Percentiles rank a stretch among this genome's conserved stretches.
These are phyloP conservation scores for Hymenochirus boettgeri DNA, from an alignment of 2,113 vertebrate genomes.

Conservation along the genomic window DNA sequence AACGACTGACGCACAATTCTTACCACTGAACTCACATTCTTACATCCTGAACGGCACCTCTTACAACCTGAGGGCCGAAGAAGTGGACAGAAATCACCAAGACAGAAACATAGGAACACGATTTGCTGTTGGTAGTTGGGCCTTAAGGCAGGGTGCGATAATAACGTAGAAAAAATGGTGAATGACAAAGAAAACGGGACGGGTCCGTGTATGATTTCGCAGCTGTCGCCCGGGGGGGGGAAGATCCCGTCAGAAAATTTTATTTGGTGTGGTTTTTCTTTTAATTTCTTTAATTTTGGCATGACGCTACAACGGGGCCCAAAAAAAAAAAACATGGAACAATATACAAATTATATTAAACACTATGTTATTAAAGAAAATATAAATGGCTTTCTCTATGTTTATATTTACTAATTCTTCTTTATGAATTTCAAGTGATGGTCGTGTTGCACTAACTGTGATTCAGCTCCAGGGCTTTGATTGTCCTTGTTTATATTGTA, in stretches of 20 bases:
- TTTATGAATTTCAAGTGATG: conserved; percentile 98
- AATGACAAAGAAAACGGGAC: conserved; percentile 87
- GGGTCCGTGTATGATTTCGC: no score
- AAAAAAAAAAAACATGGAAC: conserved; percentile 98
- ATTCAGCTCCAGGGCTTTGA: conserved; percentile 98
- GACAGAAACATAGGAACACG: conserved; percentile 85
- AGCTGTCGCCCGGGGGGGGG: no score
- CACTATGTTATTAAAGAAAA: conserved; percentile 99
- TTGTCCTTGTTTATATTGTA: no score
- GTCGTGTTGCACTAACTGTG: conserved; percentile 89
- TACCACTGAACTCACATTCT: no score
- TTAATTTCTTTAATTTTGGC: conserved; percentile 83
- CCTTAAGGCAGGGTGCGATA: conserved; percentile 95
- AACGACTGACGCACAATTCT: no score
- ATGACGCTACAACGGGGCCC: conserved; percentile 99
- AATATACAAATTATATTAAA: conserved; percentile 99
- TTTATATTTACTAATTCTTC: conserved; percentile 99
- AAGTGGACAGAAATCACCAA: no score
- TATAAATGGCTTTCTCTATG: conserved; percentile 99
- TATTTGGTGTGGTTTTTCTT: conserved; percentile 55
- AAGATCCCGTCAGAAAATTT: neutral
- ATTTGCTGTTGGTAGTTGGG: conserved; percentile 98
- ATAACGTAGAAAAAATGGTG: conserved; percentile 98
- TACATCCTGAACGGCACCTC: conserved; percentile 52
- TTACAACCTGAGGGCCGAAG: no score